These are phyloP conservation scores for Pitangus sulphuratus DNA, from an alignment of 2,797 vertebrate genomes.

Conservation along the genomic window DNA sequence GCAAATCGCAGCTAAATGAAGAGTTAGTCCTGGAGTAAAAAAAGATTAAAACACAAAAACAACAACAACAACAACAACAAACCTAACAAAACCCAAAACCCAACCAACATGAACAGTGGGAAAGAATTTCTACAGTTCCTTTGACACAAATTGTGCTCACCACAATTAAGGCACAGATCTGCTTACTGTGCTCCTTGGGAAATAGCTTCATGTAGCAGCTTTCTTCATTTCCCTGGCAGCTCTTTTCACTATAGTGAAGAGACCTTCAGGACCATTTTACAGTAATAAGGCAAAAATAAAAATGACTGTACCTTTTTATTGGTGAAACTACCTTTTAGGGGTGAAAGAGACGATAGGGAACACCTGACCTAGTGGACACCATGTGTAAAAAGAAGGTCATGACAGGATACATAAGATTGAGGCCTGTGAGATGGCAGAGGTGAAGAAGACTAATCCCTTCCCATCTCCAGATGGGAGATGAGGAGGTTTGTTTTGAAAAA, in stretches of 20 bases:
- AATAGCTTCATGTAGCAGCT: background rate
- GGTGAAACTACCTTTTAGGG: background rate
- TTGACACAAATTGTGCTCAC: background rate
- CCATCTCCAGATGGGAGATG: background rate
- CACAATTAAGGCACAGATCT: accelerated
- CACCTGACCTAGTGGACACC: accelerated
- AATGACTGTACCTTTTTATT: background rate
- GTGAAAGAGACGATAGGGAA: background rate
- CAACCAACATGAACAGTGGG: background rate
- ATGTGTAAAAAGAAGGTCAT: background rate
- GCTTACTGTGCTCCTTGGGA: background rate
- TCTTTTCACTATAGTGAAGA: accelerated
- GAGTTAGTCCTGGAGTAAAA: background rate
- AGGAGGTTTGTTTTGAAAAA: background rate
- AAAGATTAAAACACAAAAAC: background rate
- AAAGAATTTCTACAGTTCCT: background rate
- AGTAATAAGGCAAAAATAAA: background rate
- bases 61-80: background rate
- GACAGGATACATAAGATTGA: background rate
- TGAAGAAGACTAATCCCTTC: background rate
- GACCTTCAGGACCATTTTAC: accelerated
- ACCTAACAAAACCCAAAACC: accelerated
- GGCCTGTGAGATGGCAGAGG: background rate
- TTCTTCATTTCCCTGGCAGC: background rate
- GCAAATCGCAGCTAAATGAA: background rate